Percentiles rank a stretch among this genome's conserved stretches.
These are phyloP conservation scores for Pollicipes pollicipes DNA, from an alignment of 1,140 invertebrate species.

Conservation along the genomic window DNA sequence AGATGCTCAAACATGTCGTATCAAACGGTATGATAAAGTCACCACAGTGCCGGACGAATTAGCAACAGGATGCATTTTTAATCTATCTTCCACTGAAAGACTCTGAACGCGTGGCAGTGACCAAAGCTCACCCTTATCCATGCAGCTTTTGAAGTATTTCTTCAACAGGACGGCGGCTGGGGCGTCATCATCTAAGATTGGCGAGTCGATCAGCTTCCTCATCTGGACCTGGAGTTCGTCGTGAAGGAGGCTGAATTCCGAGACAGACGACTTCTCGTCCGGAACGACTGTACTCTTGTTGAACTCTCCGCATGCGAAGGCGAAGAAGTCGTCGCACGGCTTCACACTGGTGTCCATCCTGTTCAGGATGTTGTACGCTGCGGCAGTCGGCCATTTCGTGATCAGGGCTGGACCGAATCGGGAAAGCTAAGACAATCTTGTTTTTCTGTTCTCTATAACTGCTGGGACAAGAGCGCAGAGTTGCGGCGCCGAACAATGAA, in stretches of 20 bases:
- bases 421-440: no score
- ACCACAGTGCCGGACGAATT: no score
- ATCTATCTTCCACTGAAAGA: no score
- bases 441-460: no score
- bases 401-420: no score
- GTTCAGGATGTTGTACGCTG: constrained; percentile 31
- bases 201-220: constrained; percentile 48
- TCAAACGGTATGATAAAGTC: no score
- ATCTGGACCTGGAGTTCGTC: constrained; percentile 63
- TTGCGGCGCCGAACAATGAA: no score
- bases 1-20: no score
- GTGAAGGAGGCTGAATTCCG: constrained; percentile 57
- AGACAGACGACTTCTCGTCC: constrained; percentile 59
- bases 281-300: constrained; percentile 49
- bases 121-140: neutral
- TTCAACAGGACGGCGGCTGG: constrained; percentile 56
- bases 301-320: constrained; percentile 60
- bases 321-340: constrained; percentile 80
- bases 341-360: constrained; percentile 52
- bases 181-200: constrained; percentile 40
- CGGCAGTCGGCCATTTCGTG: no score
- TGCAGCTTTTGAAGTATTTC: constrained; percentile 54
- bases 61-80: no score
- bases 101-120: no score
- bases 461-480: no score